Base-by-base conservation (phyloP, 2,113 vertebrate species). In the Plectropomus leopardus region DNA sequence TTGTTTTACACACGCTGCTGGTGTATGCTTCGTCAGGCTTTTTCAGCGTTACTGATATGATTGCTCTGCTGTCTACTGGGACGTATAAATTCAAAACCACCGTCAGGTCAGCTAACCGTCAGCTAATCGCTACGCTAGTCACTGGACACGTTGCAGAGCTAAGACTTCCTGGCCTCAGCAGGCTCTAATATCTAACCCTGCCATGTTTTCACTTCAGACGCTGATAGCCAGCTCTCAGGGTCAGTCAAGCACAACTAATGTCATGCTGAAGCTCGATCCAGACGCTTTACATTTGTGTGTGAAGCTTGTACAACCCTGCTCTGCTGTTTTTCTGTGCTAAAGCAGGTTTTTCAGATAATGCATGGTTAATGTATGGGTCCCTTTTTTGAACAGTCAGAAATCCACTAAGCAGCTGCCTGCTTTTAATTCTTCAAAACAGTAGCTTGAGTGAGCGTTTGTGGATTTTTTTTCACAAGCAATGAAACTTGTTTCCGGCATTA, bases 1-100 rank as follows among this genome's bases (percentile, higher is more conserved):
- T 89, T 93, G 88, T 90, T 92, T 92, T 88, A 88, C 88, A 86
- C 84, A 60, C 15, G 50, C 83, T 55, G 75, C 6, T 58, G 78
- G 64, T 73, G 83, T 80, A 51, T 86, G 86, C 88, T 91, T 86
- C 34, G 86, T 90, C 87, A 93, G 88, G 88, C 71, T 55, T 87
- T 85, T 80, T 91, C 82, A 68, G 77, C 48, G 66, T 82, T 87
- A 87, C 84, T 61, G 91, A 89, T 92, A 88, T 83, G 84, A 90
- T 84, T 90, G 83, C 82, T 79, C 50, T 63, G 61, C 78, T 64
- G 76, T 80, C 89, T 69, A 21, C 76, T 65, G 84, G 87, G 83
- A 91, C 54, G 28, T 76, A 81, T 82, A 68, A 68, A 89, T 87
- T 89, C 83, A 82, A 86, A 91, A 90, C 77, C 78, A 59, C 36